Base-by-base conservation (phyloP, 2,797 vertebrate genomes). In the Melanotaenia nigrans region DNA sequence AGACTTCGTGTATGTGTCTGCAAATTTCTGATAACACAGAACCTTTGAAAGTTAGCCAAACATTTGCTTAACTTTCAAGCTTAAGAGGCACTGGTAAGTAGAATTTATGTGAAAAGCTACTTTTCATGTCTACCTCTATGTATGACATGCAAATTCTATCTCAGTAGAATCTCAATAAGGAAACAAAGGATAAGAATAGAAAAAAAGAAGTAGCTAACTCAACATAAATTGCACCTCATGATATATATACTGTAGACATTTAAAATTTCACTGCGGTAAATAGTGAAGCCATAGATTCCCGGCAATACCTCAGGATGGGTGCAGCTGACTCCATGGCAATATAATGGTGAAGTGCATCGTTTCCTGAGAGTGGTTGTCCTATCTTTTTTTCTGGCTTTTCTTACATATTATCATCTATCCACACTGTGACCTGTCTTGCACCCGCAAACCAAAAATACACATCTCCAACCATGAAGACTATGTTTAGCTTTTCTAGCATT, bases 371-470 rank as follows among this genome's bases (percentile, higher is more conserved):
- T 61, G 75, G 71, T 64, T 35, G 71, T 89, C 60, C 78, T 82
- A 83, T 87, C 83, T 78, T 69, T 65, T 30, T 74, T 73, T 71
- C 78, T 87, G 75, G 81, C 28, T 30, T 73, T 86, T 76, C 71
- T 33, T 77, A 85, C 78, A 83, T 85, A 79, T 78, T 70, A 89
- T 86, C 86, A 80, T 68, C 75, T 35, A 65, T 83, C 82, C 80
- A 71, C 79, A 73, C 68, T 40, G 36, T 61, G 68, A 88, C 83
- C 75, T 59, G 25, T 79, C 62, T 71, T 79, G 61, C 47, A 63
- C 56, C 85, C 84, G 51, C 84, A 78, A 86, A 88, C 73, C 83
- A 47, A 25, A 75, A 86, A 74, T 65, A 81, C 75, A 81, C 71
- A 78, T 68, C 75, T 75, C 30, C 72, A 85, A 78, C 79, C 61